Evolutionary conservation across 2,888 invertebrate genomes (phyloP), one percentile per base, ranked within the genome.

Genomic region (Griposia aprilina): DNA sequence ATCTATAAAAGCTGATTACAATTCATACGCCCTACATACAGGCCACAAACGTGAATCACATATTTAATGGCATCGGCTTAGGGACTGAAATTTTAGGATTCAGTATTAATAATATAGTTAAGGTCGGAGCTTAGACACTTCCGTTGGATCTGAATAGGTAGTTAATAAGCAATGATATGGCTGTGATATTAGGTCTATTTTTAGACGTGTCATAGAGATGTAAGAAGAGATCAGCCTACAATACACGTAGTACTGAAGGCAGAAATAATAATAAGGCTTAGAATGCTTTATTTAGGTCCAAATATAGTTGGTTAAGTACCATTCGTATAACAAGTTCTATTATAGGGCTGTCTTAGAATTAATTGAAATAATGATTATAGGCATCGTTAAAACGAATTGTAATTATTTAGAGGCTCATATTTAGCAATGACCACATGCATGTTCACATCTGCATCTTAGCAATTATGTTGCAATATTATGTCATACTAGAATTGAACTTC

Each of bases 1-100:
- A 79, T 76, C 77, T 84, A 76, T 82, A 82, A 85, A 84, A 76
- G 79, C 86, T 85, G 88, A 87, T 87, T 87, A 81, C 81, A 79
- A 87, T 83, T 87, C 88, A 85, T 85, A 71, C 60, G 78, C 81
- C 71, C 66, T 79, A 78, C 86, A 80, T 83, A 76, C 60, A 70
- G 86, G 69, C 77, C 81, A 79, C 66, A 76, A 65, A 79, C 83
- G 88, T 79, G 86, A 62, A 67, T 71, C 75, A 79, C 77, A 87
- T 87, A 81, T 74, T 76, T 78, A 87, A 81, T 79, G 72, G 45
- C 8, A 60, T 70, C 48, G 65, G 50, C 71, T 63, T 57, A 77
- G 60, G 74, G 65, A 59, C 78, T 45, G 68, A 41, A 48, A 73
- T 75, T 78, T 72, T 65, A 23, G 77, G 55, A 66, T 60, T 70